Percentiles rank a stretch among this genome's conserved stretches.
phyloP scores from a whole-genome alignment of 1,140 invertebrate genomes.

The Anthonomus grandis region DNA sequence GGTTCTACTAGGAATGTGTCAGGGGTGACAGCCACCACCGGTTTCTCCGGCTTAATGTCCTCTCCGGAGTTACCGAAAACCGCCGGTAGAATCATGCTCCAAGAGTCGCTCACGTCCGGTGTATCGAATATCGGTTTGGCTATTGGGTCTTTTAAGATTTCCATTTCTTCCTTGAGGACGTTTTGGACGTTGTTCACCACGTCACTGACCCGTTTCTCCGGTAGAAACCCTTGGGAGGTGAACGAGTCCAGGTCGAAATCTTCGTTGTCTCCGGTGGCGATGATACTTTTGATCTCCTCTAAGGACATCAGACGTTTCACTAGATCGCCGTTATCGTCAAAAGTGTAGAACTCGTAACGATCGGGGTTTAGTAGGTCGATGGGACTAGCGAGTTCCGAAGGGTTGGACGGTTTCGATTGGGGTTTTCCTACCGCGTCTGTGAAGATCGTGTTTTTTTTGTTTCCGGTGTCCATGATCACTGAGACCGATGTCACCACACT shows the following conservation, averaged over 20 bases:
- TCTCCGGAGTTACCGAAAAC: slow-evolving; percentile 66
- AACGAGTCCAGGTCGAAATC: slow-evolving; percentile 34
- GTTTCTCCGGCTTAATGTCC: slow-evolving; percentile 41
- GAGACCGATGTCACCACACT: slow-evolving; percentile 61
- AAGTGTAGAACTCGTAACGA: slow-evolving; percentile 80
- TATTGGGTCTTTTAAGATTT: slow-evolving; percentile 54
- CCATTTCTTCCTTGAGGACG: slow-evolving; percentile 74
- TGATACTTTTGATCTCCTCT: slow-evolving; percentile 77
- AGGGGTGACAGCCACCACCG: slow-evolving; percentile 32
- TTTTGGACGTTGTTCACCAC: slow-evolving; percentile 78
- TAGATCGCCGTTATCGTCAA: slow-evolving; percentile 75
- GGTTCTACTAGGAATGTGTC: slow-evolving; percentile 43
- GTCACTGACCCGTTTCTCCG: slow-evolving; percentile 68
- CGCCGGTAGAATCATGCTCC: slow-evolving; percentile 74
- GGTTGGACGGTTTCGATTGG: slow-evolving; percentile 54
- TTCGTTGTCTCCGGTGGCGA: slow-evolving; percentile 71
- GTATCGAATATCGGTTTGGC: slow-evolving; percentile 58
- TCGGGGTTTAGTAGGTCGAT: slow-evolving; percentile 72
- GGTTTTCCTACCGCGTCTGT: slow-evolving; percentile 62
- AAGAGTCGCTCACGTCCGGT: slow-evolving; percentile 68
- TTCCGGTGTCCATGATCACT: slow-evolving; percentile 58
- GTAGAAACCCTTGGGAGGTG: slow-evolving; percentile 45
- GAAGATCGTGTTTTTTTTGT: slow-evolving; percentile 53
- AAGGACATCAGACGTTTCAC: slow-evolving; percentile 78
- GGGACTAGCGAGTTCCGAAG: slow-evolving; percentile 65